phyloP scores from a whole-genome alignment of 2,113 vertebrate species.

The Chionis minor region DNA sequence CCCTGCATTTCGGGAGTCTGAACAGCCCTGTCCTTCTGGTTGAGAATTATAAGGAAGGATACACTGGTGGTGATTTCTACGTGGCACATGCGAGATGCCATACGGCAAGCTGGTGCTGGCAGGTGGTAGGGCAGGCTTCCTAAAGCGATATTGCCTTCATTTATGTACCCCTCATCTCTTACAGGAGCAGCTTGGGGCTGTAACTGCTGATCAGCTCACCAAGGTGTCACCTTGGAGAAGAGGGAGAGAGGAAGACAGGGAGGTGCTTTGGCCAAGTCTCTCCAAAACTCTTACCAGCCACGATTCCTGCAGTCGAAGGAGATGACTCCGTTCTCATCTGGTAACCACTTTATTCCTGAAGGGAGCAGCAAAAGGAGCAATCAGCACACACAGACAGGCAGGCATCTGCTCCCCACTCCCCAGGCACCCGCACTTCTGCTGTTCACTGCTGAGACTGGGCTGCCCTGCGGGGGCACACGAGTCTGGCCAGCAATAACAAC shows the following conservation, averaged over 20 bases:
- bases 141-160: not conserved
- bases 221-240: not conserved
- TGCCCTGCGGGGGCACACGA: fast-evolving
- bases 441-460: not conserved
- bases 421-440: not conserved
- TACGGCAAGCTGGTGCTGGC: not conserved
- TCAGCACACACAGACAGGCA: not conserved
- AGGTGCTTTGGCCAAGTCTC: not conserved
- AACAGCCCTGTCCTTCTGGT: not conserved
- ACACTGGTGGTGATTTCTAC: not conserved
- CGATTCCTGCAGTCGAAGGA: constrained; percentile 93
- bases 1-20: no score
- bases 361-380: not conserved
- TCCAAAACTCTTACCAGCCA: constrained; percentile 82
- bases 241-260: not conserved
- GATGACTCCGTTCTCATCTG: constrained; percentile 94
- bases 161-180: not conserved
- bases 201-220: not conserved
- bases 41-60: not conserved
- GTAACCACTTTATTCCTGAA: constrained; percentile 92
- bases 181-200: not conserved
- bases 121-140: not conserved
- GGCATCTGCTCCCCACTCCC: not conserved
- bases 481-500: not conserved
- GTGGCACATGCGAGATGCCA: not conserved